These are phyloP conservation scores for Falco punctatus DNA, from an alignment of 2,113 vertebrate genomes.

Conservation along the genomic window DNA sequence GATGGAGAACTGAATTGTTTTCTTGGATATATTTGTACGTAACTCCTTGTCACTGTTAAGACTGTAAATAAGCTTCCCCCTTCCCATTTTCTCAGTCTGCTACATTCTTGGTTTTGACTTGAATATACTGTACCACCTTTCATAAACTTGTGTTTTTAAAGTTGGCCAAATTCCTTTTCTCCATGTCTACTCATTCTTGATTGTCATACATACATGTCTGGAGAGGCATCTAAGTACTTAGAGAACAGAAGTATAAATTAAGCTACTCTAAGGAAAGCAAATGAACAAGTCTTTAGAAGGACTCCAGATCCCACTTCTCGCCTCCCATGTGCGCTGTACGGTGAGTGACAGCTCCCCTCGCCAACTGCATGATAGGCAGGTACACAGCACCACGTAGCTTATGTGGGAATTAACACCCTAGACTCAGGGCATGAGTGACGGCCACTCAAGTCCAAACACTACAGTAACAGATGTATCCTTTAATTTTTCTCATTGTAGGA, in stretches of 20 bases:
- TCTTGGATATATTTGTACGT: background rate
- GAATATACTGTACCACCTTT: background rate
- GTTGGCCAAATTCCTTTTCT: background rate
- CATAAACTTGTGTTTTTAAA: background rate
- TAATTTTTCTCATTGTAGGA: background rate
- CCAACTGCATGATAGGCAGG: background rate
- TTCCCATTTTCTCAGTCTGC: background rate
- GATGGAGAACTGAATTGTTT: background rate
- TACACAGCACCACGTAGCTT: background rate
- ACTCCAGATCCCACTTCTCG: background rate
- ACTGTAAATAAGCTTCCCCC: background rate
- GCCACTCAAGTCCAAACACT: background rate
- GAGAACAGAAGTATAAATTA: constrained; percentile 6
- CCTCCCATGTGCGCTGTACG: background rate
- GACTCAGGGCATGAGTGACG: background rate
- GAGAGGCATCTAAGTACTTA: constrained; percentile 16
- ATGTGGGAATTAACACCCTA: background rate
- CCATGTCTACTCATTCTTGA: background rate
- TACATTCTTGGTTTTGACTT: background rate
- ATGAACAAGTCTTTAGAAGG: background rate
- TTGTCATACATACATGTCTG: background rate
- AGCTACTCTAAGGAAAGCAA: background rate
- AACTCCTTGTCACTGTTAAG: background rate
- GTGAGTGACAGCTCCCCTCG: background rate
- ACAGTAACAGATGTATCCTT: background rate